Evolutionary conservation across 2,888 invertebrate genomes (phyloP).

Genomic region (Leucophenga maculata): DNA sequence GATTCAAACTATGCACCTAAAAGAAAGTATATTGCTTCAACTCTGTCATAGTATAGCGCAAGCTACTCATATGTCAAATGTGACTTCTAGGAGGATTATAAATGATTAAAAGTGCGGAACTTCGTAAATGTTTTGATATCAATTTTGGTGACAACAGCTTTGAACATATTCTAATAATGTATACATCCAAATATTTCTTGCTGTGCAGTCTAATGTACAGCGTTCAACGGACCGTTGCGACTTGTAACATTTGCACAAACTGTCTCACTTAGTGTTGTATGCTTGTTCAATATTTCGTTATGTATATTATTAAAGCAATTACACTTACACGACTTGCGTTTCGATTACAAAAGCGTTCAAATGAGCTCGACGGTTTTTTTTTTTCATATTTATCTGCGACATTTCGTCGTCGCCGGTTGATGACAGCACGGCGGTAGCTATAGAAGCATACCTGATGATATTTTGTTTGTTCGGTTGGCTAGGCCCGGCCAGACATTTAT

Average conservation of each 20-base stretch:
- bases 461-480: not conserved
- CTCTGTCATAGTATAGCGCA: no score
- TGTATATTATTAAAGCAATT: slow-evolving; percentile 66
- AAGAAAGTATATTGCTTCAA: no score
- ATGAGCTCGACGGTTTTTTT: not conserved
- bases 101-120: no score
- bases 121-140: no score
- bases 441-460: not conserved
- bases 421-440: not conserved
- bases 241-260: no score
- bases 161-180: not conserved
- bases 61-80: no score
- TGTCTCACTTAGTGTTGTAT: slow-evolving; percentile 6
- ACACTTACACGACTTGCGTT: slow-evolving; percentile 57
- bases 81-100: no score
- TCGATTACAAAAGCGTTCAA: slow-evolving; percentile 32
- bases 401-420: slow-evolving; percentile 41
- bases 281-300: slow-evolving; percentile 52
- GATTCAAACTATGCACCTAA: no score
- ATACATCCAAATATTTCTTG: no score
- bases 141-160: no score
- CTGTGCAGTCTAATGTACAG: no score
- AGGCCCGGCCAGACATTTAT: slow-evolving; percentile 24
- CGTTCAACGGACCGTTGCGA: no score
- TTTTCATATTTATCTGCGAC: slow-evolving; percentile 28